Evolutionary conservation across 2,113 vertebrate genomes (phyloP), one percentile per base, ranked within the genome.

Genomic region (Sebastes fasciatus): DNA sequence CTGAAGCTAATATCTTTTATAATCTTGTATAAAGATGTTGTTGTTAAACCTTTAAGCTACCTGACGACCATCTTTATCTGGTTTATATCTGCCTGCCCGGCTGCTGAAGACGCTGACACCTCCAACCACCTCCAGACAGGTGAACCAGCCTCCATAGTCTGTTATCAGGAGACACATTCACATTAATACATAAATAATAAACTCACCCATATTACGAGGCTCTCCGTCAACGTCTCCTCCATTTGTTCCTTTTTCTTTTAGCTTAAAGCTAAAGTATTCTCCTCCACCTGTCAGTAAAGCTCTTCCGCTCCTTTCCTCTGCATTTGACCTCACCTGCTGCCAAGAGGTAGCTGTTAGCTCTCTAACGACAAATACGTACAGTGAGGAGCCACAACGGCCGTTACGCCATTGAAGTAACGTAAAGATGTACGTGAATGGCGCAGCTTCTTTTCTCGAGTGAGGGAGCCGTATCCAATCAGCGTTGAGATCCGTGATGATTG

Each of bases 131-230:
- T 86, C 88, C 79, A 21, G 54, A 75, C 93, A 95, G 94, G 94
- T 95, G 86, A 80, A 72, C 46, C 21, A 78, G 4, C 63, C 5
- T 16, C 26, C 13, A 4, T 8, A 26, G 43, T 23, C 57, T 13
- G 1, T 42, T 11, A 34, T 8, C 10, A 43, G 8, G 9, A 42
- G 63, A 80, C 17, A 62, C 74, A 45, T 60, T 79, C 26, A 12
- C 48, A 19, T 5, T 1, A 6, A 5, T 0, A n/a, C 2, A 10
- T 9, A 1, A 5, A 68, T 42, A 13, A 54, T 46, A 70, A 83
- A 94, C 96, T 96, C 90, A 97, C 96, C 96, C 96, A 97, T 77
- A 96, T 86, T 42, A 95, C 86, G 21, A 97, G 95, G 89, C 96
- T 97, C 16, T 96, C 95, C 62, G 94, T 95, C 67, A 96, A 89